These are phyloP conservation scores for Pomacea canaliculata DNA, from an alignment of 2,888 invertebrate genomes.

Conservation along the genomic window DNA sequence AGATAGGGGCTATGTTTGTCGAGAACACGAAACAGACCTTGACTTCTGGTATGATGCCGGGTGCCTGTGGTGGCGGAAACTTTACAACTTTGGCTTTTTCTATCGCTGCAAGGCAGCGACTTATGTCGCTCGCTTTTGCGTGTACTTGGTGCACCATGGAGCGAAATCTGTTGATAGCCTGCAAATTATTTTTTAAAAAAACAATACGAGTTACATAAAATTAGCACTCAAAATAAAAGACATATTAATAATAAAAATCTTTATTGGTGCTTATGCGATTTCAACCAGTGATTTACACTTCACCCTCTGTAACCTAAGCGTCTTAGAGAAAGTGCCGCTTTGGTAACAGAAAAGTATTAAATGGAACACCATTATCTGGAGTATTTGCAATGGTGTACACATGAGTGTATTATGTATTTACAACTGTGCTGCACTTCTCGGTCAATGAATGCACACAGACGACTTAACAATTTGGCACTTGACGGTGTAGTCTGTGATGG, in stretches of 20 bases:
- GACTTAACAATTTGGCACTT: constrained; percentile 72
- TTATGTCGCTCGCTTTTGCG: constrained; percentile 68
- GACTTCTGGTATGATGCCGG: constrained; percentile 49
- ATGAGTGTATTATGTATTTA: too few species aligned
- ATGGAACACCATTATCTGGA: too few species aligned
- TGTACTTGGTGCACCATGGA: constrained; percentile 70
- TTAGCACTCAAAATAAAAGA: background rate
- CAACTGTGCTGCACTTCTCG: too few species aligned
- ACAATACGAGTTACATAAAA: background rate
- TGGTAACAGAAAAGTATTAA: too few species aligned
- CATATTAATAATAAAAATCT: background rate
- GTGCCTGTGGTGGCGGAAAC: constrained; percentile 51
- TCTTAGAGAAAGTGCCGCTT: too few species aligned
- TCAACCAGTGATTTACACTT: too few species aligned
- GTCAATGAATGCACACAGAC: too few species aligned
- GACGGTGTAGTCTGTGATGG: constrained; percentile 81
- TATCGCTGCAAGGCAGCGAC: constrained; percentile 61
- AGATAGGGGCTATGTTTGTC: too few species aligned
- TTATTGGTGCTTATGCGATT: background rate
- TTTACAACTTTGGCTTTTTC: constrained; percentile 66
- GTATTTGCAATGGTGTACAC: too few species aligned
- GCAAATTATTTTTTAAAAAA: constrained; percentile 24
- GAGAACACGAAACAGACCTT: background rate
- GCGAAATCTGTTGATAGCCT: constrained; percentile 70
- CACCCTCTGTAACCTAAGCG: too few species aligned